Evolutionary conservation across 2,888 invertebrate species (phyloP).

Genomic region (Aromia moschata): DNA sequence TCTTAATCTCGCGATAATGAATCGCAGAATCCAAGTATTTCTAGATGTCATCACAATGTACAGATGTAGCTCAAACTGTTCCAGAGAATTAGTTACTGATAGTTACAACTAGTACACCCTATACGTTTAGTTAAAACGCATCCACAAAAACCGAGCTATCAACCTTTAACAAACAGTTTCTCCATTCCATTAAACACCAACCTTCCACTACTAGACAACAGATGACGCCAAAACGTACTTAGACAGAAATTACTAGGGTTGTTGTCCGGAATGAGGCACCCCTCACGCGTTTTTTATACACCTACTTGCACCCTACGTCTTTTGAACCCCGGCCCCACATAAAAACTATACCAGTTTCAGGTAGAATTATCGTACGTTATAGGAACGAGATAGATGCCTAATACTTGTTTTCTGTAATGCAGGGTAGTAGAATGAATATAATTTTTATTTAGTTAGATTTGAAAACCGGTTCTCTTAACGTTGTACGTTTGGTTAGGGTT

Average conservation of each 20-base stretch:
- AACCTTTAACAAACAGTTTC: slow-evolving; percentile 7
- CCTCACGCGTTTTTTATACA: slow-evolving; percentile 31
- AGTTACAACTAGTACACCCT: not conserved
- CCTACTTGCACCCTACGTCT: slow-evolving; percentile 2
- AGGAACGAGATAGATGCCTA: not conserved
- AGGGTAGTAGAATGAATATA: no score
- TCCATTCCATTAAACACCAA: not conserved
- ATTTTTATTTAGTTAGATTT: no score
- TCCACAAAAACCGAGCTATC: not conserved
- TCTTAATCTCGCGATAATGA: no score
- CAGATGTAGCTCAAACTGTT: no score
- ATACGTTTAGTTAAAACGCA: not conserved
- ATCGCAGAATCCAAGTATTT: no score
- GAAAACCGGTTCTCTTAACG: no score
- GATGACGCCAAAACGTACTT: slow-evolving; percentile 23
- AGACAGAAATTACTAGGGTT: not conserved
- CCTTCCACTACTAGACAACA: slow-evolving; percentile 24
- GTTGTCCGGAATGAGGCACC: slow-evolving; percentile 26
- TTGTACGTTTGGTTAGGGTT: no score
- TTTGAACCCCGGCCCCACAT: slow-evolving; percentile 23
- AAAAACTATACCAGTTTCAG: slow-evolving; percentile 25
- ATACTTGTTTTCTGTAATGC: not conserved
- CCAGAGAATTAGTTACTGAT: no score
- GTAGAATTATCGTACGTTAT: slow-evolving; percentile 15
- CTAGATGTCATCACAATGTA: no score